Percentiles rank a stretch among this genome's conserved stretches.
phyloP scores from a whole-genome alignment of 2,797 vertebrate genomes.

The Sarcoramphus papa region DNA sequence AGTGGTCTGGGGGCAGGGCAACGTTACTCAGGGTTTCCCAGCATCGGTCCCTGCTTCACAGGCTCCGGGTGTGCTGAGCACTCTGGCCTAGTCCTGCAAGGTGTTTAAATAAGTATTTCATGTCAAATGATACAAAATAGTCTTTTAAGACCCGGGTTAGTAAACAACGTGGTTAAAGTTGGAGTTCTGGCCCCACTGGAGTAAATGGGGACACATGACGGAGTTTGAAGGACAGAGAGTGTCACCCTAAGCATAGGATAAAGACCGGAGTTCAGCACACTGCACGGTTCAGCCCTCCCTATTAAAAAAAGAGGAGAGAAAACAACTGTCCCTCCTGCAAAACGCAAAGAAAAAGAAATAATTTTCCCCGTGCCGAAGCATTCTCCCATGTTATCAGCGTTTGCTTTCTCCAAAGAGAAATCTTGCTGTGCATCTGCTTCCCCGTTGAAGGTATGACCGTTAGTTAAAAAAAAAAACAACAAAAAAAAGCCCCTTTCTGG shows the following conservation, averaged over 20 bases:
- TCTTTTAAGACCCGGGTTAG: not conserved
- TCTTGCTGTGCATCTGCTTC: not conserved
- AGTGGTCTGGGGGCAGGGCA: fast-evolving
- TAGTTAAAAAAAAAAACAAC: too few relatives aligned
- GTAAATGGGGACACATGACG: fast-evolving
- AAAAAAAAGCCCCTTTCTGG: not conserved
- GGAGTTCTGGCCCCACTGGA: not conserved
- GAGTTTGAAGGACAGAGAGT: not conserved
- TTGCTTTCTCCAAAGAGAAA: not conserved
- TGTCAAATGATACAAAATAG: not conserved
- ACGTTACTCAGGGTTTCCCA: fast-evolving
- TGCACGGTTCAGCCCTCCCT: not conserved
- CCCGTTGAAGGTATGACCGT: fast-evolving
- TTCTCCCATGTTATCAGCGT: fast-evolving
- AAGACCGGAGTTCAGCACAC: not conserved
- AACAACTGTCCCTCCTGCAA: not conserved
- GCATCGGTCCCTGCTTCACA: fast-evolving
- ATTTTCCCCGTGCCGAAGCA: not conserved
- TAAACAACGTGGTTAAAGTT: not conserved
- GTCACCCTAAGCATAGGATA: fast-evolving
- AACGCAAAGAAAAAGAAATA: not conserved
- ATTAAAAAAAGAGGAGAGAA: not conserved
- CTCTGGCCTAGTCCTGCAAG: not conserved
- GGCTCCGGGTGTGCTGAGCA: not conserved
- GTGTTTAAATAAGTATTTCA: not conserved